These are phyloP conservation scores for Acipenser ruthenus DNA, from an alignment of 2,797 vertebrate genomes.

Conservation along the genomic window DNA sequence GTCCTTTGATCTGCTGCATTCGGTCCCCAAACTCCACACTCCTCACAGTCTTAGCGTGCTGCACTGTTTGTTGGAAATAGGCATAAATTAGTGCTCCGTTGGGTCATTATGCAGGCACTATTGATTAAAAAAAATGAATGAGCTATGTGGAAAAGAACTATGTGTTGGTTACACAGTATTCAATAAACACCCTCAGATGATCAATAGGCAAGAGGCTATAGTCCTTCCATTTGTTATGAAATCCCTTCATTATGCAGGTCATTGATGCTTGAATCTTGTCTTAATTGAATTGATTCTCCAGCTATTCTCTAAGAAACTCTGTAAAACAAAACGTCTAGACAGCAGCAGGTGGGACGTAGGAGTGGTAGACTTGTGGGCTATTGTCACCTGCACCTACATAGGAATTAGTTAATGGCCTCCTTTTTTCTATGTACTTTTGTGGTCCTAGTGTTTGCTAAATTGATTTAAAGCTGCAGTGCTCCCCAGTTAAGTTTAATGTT, in stretches of 20 bases:
- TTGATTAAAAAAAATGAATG: constrained; percentile 29
- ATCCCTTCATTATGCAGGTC: neutral
- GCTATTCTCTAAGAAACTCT: neutral
- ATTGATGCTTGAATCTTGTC: too few relatives aligned
- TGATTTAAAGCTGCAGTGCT: too few relatives aligned
- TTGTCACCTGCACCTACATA: too few relatives aligned
- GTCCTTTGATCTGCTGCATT: constrained; percentile 10
- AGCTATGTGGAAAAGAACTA: neutral
- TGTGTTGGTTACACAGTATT: constrained; percentile 2
- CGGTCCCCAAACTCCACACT: constrained; percentile 27
- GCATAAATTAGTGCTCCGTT: constrained; percentile 33
- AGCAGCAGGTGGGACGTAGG: too few relatives aligned
- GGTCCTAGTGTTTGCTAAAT: too few relatives aligned
- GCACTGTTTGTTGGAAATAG: constrained; percentile 19
- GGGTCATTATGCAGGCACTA: constrained; percentile 18
- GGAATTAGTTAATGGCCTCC: too few relatives aligned
- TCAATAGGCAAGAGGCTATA: neutral
- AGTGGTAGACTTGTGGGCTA: too few relatives aligned
- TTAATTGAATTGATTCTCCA: too few relatives aligned
- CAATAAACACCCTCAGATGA: neutral
- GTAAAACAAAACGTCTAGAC: constrained; percentile 3
- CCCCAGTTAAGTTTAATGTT: too few relatives aligned
- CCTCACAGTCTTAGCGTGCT: constrained; percentile 25
- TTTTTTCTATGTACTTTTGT: too few relatives aligned
- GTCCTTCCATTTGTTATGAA: neutral